A percentile compares a stretch with the other conserved stretches of the same genome.
phyloP scores from a whole-genome alignment of 2,113 vertebrate genomes.

The Ciconia maguari region DNA sequence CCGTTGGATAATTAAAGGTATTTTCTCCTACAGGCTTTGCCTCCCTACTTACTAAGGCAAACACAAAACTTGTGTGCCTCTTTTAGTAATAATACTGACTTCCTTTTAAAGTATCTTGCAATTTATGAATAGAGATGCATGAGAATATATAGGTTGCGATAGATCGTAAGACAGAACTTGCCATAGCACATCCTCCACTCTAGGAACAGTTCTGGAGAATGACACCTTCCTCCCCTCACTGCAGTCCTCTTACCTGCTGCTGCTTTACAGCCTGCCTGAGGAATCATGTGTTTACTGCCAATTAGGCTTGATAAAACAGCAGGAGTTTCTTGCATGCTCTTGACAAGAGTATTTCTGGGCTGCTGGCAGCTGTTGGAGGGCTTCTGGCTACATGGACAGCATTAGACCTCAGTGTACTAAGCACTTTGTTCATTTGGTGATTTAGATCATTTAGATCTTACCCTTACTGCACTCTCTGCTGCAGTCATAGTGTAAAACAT shows the following conservation, averaged over 20 bases:
- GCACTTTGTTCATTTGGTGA: not conserved
- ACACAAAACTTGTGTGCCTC: not conserved
- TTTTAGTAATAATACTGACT: not conserved
- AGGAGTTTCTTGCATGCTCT: not conserved
- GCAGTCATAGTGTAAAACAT: not conserved
- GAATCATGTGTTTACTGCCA: slow-evolving; percentile 12
- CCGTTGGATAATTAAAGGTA: not conserved
- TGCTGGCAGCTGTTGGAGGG: not conserved
- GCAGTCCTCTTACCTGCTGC: not conserved
- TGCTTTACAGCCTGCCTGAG: not conserved
- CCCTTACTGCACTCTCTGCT: not conserved
- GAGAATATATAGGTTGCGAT: not conserved
- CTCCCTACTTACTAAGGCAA: not conserved
- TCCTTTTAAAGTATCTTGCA: not conserved
- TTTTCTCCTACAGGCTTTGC: not conserved
- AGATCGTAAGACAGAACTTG: not conserved
- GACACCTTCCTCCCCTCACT: not conserved
- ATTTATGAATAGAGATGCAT: not conserved
- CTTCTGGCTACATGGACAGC: not conserved
- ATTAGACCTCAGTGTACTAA: not conserved
- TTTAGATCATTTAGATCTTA: not conserved
- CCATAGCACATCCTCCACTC: not conserved
- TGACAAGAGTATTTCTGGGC: not conserved
- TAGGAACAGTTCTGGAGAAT: not conserved
- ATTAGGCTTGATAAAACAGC: slow-evolving; percentile 31